A percentile compares a stretch with the other conserved stretches of the same genome.
Evolutionary conservation across 1,140 invertebrate genomes (phyloP).

Genomic region (Hetaerina americana): DNA sequence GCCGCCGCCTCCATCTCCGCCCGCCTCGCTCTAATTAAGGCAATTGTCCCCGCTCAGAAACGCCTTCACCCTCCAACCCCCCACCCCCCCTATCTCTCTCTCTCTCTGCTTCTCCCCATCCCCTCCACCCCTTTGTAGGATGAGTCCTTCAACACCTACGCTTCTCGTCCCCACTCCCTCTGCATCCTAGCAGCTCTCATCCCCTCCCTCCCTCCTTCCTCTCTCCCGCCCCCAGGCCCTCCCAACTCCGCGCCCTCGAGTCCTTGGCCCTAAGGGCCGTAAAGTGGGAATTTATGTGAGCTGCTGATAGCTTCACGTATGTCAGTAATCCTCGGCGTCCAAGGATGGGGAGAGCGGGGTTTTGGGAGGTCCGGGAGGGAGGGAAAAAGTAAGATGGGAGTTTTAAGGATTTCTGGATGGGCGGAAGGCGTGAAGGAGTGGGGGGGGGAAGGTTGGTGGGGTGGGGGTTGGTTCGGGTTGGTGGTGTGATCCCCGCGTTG

Average conservation of each 20-base stretch:
- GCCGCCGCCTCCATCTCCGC: too few relatives aligned
- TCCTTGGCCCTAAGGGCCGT: background rate
- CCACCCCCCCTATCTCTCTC: too few relatives aligned
- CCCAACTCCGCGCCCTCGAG: too few relatives aligned
- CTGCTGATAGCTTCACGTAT: background rate
- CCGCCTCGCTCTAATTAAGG: background rate
- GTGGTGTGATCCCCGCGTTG: too few relatives aligned
- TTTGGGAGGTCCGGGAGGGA: too few relatives aligned
- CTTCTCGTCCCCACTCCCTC: background rate
- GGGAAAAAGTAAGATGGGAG: background rate
- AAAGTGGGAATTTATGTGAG: background rate
- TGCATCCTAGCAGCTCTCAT: background rate
- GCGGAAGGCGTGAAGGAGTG: too few relatives aligned
- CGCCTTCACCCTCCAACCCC: too few relatives aligned
- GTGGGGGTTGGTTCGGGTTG: too few relatives aligned
- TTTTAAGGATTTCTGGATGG: background rate
- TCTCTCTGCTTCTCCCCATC: background rate
- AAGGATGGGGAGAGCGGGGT: too few relatives aligned
- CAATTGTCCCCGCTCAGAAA: too few relatives aligned
- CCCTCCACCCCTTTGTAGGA: background rate
- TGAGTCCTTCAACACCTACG: background rate
- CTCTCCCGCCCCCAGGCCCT: background rate
- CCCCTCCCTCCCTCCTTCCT: background rate
- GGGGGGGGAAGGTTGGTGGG: background rate
- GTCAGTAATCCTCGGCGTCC: background rate